Conservation (phyloP, 30 jellyfish, hydroid and myxozoan genomes). For the Turritopsis dohrnii region DNA sequence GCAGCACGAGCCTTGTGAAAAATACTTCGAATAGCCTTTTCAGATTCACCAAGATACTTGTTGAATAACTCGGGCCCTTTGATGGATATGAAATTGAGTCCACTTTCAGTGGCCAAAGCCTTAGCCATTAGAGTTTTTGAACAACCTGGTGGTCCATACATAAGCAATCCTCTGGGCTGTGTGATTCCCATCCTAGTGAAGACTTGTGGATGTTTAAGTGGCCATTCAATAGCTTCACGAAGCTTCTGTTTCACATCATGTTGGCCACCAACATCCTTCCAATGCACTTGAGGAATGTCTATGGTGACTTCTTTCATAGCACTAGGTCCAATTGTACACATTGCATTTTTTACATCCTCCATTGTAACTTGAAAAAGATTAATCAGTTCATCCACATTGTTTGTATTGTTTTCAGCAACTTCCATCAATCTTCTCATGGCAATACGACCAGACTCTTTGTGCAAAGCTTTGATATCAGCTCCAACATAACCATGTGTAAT, state of each 20-base stretch:
- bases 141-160: slow-evolving; percentile 99
- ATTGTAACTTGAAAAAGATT: slow-evolving; percentile 18
- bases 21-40: slow-evolving; percentile 75
- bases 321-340: slow-evolving; percentile 79
- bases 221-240: slow-evolving; percentile 93
- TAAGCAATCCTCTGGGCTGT: slow-evolving; percentile 84
- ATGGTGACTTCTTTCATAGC: slow-evolving; percentile 75
- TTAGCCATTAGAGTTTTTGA: slow-evolving; percentile 91
- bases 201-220: slow-evolving; percentile 88
- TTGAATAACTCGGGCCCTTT: slow-evolving; percentile 91
- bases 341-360: slow-evolving; percentile 57
- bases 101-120: slow-evolving; percentile 96
- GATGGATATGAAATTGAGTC: slow-evolving; percentile 78
- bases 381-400: background rate
- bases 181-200: slow-evolving; percentile 69
- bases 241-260: slow-evolving; percentile 57
- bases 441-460: slow-evolving; percentile 54
- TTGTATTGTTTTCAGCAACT: background rate
- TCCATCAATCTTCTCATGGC: slow-evolving; percentile 38
- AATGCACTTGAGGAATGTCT: slow-evolving; percentile 83
- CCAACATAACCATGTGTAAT: slow-evolving; percentile 94
- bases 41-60: slow-evolving; percentile 90
- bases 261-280: slow-evolving; percentile 99
- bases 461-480: slow-evolving; percentile 84
- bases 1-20: slow-evolving; percentile 87